Base-by-base conservation (phyloP, 2,888 invertebrate genomes). In the Pandemis heparana region DNA sequence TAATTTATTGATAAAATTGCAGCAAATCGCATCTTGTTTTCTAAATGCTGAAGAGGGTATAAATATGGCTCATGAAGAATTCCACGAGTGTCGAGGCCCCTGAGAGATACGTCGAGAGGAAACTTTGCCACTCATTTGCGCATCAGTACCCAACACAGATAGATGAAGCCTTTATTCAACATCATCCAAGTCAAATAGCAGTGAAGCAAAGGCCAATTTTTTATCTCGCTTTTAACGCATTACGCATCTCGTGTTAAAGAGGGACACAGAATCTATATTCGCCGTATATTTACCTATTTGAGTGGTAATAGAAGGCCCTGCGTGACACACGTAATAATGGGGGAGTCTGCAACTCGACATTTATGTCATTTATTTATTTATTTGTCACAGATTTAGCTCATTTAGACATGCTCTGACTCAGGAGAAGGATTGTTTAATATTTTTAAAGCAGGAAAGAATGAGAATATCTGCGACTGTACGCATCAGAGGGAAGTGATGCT, bases 61-160 rank as follows among this genome's bases (percentile, higher is more conserved):
- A 48, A 67, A 62, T 56, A 53, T 62, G 41, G 67, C 72, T 64
- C 70, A 60, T 67, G 71, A 69, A 77, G 75, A 76, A 78, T 79
- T 75, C 78, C 69, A 62, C 77, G 74, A 68, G 67, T 70, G 75
- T 76, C 76, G 70, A 77, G 78, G 75, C 79, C 79, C 78, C 78
- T 65, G 78, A 79, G 79, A 80, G 80, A 79, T 81, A 80, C 81
- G 79, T 79, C 74, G 77, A 82, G 51, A 81, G 82, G 80, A 80
- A 87, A 86, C 81, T 86, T 85, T 77, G 77, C 81, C 80, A 85
- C 83, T 87, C 86, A 85, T 82, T 81, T 79, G 76, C 80, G 80
- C 81, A 80, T 83, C 82, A 82, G 81, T 82, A 82, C 78, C 74
- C 80, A 76, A 73, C 80, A 79, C 18, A 68, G 46, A 67, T 61